A percentile compares a stretch with the other conserved stretches of the same genome.
Conservation (phyloP, 2,888 invertebrate genomes). For the Aleiodes testaceus region DNA sequence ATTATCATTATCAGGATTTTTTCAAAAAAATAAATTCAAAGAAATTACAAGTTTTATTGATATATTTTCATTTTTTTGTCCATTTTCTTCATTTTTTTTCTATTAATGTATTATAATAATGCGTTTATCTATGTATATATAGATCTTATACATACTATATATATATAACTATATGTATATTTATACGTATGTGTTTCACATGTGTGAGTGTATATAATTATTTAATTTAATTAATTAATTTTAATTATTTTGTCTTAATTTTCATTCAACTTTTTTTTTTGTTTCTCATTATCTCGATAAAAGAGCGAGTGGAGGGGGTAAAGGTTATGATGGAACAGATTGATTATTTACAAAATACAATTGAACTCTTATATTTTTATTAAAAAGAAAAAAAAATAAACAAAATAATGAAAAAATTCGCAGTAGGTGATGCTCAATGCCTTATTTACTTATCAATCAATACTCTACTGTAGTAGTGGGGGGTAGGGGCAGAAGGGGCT, state of each 20-base stretch:
- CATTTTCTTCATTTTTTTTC: constrained; percentile 23
- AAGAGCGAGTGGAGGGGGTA: constrained; percentile 40
- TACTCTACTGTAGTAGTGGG: constrained; percentile 47
- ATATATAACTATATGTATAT: constrained; percentile 23
- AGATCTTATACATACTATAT: constrained; percentile 36
- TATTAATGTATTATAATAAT: constrained; percentile 64
- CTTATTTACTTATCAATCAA: constrained; percentile 49
- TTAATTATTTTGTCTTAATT: constrained; percentile 38
- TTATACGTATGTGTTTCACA: constrained; percentile 33
- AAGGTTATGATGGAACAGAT: constrained; percentile 57
- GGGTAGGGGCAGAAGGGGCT: not conserved
- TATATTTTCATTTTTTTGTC: constrained; percentile 61
- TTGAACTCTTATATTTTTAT: constrained; percentile 56
- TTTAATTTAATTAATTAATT: constrained; percentile 43
- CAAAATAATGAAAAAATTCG: not conserved
- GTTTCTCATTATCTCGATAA: too few relatives aligned
- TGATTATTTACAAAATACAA: constrained; percentile 70
- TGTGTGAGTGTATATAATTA: constrained; percentile 49
- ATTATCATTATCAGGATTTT: not conserved
- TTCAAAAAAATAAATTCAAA: not conserved
- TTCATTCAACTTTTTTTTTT: too few relatives aligned
- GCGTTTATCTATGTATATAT: constrained; percentile 59
- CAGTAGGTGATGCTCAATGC: constrained; percentile 53
- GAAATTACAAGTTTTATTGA: constrained; percentile 56
- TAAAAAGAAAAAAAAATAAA: not conserved